These are phyloP conservation scores for Sebastes schlegelii DNA, from an alignment of 2,113 vertebrate species.

Conservation along the genomic window DNA sequence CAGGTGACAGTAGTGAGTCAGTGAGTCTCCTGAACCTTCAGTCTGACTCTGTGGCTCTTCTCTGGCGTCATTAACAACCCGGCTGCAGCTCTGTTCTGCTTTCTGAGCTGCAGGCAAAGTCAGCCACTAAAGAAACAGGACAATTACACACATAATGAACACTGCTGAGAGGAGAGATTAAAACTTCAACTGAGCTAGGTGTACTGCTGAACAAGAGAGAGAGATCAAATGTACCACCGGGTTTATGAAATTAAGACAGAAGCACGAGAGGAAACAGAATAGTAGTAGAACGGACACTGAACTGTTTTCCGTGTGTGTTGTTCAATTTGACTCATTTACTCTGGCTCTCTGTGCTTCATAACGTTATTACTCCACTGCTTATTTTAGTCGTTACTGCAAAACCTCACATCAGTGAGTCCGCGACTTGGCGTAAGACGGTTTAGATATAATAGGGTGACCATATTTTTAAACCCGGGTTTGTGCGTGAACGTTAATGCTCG, in stretches of 20 bases:
- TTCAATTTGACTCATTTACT: too few relatives aligned
- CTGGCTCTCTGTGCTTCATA: too few relatives aligned
- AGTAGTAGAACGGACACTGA: too few relatives aligned
- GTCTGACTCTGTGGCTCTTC: slow-evolving; percentile 8
- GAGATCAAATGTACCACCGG: slow-evolving; percentile 12
- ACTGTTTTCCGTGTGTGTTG: too few relatives aligned
- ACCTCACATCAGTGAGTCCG: too few relatives aligned
- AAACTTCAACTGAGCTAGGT: slow-evolving; percentile 38
- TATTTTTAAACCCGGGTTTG: too few relatives aligned
- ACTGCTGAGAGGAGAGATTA: slow-evolving; percentile 25
- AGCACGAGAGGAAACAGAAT: slow-evolving; percentile 4
- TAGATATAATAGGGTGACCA: too few relatives aligned
- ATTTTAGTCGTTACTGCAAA: too few relatives aligned
- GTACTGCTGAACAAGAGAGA: background rate
- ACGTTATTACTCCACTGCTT: too few relatives aligned
- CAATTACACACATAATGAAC: slow-evolving; percentile 48
- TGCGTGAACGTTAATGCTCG: too few relatives aligned
- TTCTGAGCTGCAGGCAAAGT: slow-evolving; percentile 29
- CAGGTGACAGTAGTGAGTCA: background rate
- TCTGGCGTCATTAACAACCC: slow-evolving; percentile 31
- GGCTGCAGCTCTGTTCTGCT: slow-evolving; percentile 44
- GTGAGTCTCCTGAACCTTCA: slow-evolving; percentile 3
- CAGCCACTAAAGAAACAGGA: slow-evolving; percentile 36
- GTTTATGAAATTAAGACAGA: slow-evolving; percentile 50
- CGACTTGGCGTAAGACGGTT: too few relatives aligned